A percentile compares a stretch with the other conserved stretches of the same genome.
phyloP scores from a whole-genome alignment of 2,797 vertebrate species.

The Botia almorhae region DNA sequence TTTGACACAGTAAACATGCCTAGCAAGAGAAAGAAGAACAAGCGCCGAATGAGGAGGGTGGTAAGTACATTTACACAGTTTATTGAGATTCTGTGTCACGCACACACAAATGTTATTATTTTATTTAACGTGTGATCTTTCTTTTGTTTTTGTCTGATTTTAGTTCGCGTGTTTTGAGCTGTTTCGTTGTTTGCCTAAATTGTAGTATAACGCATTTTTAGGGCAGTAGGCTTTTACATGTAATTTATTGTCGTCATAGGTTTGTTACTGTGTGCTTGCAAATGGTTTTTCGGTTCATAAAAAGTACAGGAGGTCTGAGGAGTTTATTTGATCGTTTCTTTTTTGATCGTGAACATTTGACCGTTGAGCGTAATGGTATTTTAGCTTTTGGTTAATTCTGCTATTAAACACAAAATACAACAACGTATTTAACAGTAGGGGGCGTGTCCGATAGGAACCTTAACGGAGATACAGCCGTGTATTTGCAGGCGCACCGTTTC shows the following conservation, averaged over 20 bases:
- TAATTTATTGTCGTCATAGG: background rate
- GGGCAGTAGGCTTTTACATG: background rate
- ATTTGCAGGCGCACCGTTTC: too few species aligned
- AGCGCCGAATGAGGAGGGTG: slow-evolving; percentile 75
- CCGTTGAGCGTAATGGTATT: too few species aligned
- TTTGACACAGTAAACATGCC: slow-evolving; percentile 69
- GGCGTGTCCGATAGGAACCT: too few species aligned
- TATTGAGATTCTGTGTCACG: too few species aligned
- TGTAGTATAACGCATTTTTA: background rate
- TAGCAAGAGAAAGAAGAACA: slow-evolving; percentile 81
- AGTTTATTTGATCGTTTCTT: background rate
- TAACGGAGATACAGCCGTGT: too few species aligned
- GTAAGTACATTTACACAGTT: slow-evolving; percentile 63
- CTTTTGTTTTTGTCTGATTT: background rate
- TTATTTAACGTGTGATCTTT: background rate
- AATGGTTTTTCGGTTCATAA: background rate
- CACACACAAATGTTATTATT: too few species aligned
- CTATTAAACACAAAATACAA: too few species aligned
- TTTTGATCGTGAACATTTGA: too few species aligned
- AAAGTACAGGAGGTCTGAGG: background rate
- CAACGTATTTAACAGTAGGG: too few species aligned
- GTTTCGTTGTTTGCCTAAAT: background rate
- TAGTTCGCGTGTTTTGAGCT: too few species aligned
- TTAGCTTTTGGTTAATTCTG: too few species aligned
- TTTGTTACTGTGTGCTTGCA: background rate